Base-by-base conservation (phyloP, 92 coral and sea anemone species). In the Siderastrea radians region DNA sequence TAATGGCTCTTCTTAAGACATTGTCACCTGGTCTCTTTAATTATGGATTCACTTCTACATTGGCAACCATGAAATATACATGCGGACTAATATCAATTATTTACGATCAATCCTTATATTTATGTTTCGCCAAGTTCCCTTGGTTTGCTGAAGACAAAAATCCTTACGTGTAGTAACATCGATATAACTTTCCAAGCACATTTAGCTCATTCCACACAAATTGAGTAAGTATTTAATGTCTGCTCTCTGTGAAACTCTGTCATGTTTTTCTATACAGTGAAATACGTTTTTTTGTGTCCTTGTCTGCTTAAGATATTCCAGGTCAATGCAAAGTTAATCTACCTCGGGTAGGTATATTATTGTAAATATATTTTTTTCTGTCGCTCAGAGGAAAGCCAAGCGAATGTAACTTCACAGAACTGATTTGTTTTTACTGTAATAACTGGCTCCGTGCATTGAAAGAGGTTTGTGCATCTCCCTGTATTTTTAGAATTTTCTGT, bases 21-120 rank as follows among this genome's bases (percentile, higher is more conserved):
- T 26, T 57, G 53, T 73, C 87, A 84, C 80, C 80, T 73, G 87
- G 80, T 50, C 54, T 43, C 45, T 26, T 26, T 74, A 84, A 84
- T 84, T 84, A 84, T 38, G 50, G 61, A 84, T 84, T 84, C 87
- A 62, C 64, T 49, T 72, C 59, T 16, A 57, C 79, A 60, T 72
- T 73, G 61, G 48, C 10, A 58, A 12, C 70, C 80, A 84, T 74
- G 38, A 84, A 62, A 72, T 73, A 84, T 84, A 74, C 81, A 84
- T 84, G 74, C 16, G 63, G 7, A 49, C 73, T 50, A 6, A 64
- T 51, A 84, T 84, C 72, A 84, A 84, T 84, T 26, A 84, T 84
- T 84, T 62, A 84, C 63, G 63, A 52, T 57, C 58, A 70, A 46
- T 69, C 65, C 48, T n/a, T 73, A 26, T 61, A 74, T 84, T 84